These are phyloP conservation scores for Philereme transversata DNA, from an alignment of 2,888 invertebrate genomes.

Conservation along the genomic window DNA sequence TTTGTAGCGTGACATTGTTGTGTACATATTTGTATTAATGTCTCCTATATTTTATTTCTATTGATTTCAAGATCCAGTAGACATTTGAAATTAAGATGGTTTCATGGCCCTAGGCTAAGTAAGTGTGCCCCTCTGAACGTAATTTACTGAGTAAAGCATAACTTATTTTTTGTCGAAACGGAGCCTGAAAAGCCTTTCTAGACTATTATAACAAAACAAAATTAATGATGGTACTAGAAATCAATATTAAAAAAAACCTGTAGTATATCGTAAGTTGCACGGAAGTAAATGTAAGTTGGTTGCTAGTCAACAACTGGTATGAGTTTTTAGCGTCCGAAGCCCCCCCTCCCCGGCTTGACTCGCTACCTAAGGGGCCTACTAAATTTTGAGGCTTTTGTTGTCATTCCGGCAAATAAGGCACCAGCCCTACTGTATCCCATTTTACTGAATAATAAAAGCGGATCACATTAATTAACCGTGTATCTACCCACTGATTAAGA, in stretches of 20 bases:
- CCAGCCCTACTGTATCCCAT: constrained; percentile 51
- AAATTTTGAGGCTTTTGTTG: constrained; percentile 14
- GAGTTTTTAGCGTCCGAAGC: too few relatives aligned
- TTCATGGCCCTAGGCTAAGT: neutral
- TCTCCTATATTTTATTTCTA: too few relatives aligned
- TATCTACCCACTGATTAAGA: constrained; percentile 80
- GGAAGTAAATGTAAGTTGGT: too few relatives aligned
- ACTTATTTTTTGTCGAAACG: constrained; percentile 7
- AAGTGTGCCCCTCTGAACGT: neutral
- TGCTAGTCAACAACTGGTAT: too few relatives aligned
- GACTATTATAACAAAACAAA: constrained; percentile 19
- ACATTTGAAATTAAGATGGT: neutral
- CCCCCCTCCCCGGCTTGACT: too few relatives aligned
- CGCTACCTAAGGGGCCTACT: neutral
- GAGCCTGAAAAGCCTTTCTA: constrained; percentile 21
- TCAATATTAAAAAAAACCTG: too few relatives aligned
- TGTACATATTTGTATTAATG: too few relatives aligned
- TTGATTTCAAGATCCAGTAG: too few relatives aligned
- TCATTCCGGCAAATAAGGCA: constrained; percentile 33
- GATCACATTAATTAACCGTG: constrained; percentile 79
- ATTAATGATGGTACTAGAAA: too few relatives aligned
- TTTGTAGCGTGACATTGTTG: too few relatives aligned
- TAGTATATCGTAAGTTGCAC: too few relatives aligned
- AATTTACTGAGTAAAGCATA: constrained; percentile 3
- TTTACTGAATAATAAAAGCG: constrained; percentile 70